These are phyloP conservation scores for Ammodytes marinus DNA, from an alignment of 2,113 vertebrate genomes.

Conservation along the genomic window DNA sequence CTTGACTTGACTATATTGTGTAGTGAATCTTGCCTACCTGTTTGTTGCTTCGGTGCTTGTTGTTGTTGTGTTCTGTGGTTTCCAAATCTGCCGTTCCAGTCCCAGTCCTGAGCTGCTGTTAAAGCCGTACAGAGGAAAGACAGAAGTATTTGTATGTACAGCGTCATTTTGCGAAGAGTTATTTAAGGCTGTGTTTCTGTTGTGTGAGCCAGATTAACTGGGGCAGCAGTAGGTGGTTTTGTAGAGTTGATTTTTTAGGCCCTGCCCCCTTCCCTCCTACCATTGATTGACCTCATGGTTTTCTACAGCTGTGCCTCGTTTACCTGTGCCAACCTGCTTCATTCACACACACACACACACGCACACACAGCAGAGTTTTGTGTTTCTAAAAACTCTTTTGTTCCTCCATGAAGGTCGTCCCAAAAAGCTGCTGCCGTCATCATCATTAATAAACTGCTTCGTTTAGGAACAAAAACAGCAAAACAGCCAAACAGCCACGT, in stretches of 20 bases:
- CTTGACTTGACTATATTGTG: too few species aligned
- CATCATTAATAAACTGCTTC: slow-evolving; percentile 61
- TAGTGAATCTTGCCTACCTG: slow-evolving; percentile 36
- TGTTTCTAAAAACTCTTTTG: slow-evolving; percentile 1
- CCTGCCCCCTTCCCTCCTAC: slow-evolving; percentile 20
- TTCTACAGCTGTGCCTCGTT: slow-evolving; percentile 54
- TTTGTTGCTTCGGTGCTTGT: background rate
- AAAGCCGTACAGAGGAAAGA: slow-evolving; percentile 8
- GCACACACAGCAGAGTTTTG: background rate
- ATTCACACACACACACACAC: background rate
- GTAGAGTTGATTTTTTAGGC: slow-evolving; percentile 12
- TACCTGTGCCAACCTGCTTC: background rate
- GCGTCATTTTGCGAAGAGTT: background rate
- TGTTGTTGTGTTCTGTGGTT: background rate
- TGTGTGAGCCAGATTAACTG: background rate
- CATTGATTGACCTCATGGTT: slow-evolving; percentile 27
- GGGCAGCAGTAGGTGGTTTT: slow-evolving; percentile 29
- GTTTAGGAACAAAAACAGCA: slow-evolving; percentile 42
- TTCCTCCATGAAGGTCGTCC: slow-evolving; percentile 51
- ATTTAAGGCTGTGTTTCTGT: background rate
- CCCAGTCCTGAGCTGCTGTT: background rate
- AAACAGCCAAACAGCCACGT: slow-evolving; percentile 44
- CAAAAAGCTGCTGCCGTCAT: too few species aligned
- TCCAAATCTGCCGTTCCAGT: background rate
- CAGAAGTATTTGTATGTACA: accelerated